Evolutionary conservation across 2,797 vertebrate species (phyloP).

Genomic region (Bradypodion pumilum): DNA sequence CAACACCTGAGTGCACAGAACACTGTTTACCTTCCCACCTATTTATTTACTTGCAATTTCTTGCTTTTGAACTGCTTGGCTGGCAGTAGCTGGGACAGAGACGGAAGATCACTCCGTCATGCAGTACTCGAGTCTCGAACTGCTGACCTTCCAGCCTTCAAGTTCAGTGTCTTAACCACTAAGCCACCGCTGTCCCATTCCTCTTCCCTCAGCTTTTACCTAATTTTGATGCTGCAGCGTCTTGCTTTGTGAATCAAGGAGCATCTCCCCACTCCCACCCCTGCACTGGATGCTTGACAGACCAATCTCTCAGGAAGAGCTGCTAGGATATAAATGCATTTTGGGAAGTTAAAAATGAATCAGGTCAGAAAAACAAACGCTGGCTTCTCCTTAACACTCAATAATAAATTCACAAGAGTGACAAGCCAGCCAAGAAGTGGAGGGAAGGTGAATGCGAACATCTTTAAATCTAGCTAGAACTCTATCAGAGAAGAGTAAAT

Average conservation of each 20-base stretch:
- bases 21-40: no score
- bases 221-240: background rate
- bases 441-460: slow-evolving; percentile 4
- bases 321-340: background rate
- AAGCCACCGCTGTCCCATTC: no score
- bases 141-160: no score
- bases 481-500: slow-evolving; percentile 41
- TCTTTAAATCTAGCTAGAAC: slow-evolving; percentile 48
- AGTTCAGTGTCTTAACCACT: no score
- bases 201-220: no score
- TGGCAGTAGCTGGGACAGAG: no score
- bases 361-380: background rate
- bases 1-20: no score
- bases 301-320: no score
- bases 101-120: no score
- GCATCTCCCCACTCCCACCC: background rate
- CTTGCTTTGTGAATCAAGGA: background rate
- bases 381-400: background rate
- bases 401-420: slow-evolving; percentile 14
- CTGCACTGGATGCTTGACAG: background rate
- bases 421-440: background rate
- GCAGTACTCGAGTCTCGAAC: no score
- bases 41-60: no score
- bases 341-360: background rate
- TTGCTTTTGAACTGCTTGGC: no score